Base-by-base conservation (phyloP, 2,797 vertebrate genomes). In the Neostethus bicornis region DNA sequence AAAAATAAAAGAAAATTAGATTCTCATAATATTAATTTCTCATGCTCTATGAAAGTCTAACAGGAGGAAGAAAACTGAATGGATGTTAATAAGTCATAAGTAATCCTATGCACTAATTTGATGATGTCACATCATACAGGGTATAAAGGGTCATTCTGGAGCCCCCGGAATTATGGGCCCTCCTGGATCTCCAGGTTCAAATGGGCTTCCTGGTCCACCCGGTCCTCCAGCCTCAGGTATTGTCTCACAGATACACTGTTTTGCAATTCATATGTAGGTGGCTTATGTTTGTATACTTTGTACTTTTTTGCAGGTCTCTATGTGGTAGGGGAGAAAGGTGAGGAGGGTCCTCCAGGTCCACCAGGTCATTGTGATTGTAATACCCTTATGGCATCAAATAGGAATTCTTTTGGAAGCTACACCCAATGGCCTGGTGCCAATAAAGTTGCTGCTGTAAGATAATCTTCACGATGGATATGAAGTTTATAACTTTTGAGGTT, bases 241-340 rank as follows among this genome's bases (percentile, higher is more conserved):
- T 51, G 7, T 42, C 39, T 90, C 84, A 55, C 13, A 23, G 13
- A 47, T 28, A 45, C 9, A 35, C 14, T n/a, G n/a, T n/a, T n/a
- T n/a, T n/a, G n/a, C 31, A 2, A 29, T 31, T 13, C 2, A 3
- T 55, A 2, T 29, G 1, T 16, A 13, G 14, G 17, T 5, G 19
- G 49, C 5, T 0, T 21, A 11, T 61, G 43, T 52, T 38, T 57
- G 35, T 61, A 20, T 13, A 25, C 13, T 2, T 39, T 6, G 13
- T 11, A 2, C 4, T 66, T 39, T 45, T 39, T 42, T 73, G 12
- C 71, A 99, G 96, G 93, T 56, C 91, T 94, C 32, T 90, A 93
- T 56, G 38, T 92, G 23, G 88, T 93, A 24, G 96, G 96, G 76
- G 94, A 95, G 89, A 99, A 98, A 80, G 96, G 96, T 26, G 96